Evolutionary conservation across 1,140 invertebrate genomes (phyloP).

Genomic region (Hypothenemus hampei): DNA sequence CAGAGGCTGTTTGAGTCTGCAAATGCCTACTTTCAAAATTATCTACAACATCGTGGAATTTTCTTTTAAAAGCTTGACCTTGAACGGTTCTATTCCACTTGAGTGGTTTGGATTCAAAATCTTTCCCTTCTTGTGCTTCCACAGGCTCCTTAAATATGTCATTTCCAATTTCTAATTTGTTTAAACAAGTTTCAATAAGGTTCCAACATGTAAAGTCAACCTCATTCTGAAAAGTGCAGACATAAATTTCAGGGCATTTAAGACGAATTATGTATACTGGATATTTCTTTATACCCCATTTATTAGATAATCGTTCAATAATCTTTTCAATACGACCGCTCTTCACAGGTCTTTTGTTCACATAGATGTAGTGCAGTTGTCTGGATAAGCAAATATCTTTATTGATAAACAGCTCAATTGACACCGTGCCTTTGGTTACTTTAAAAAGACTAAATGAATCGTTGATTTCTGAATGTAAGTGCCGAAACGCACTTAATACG

Average conservation of each 20-base stretch:
- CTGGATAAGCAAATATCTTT: constrained; percentile 47
- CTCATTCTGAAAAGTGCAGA: constrained; percentile 51
- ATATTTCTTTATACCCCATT: constrained; percentile 45
- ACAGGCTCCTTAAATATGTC: too few relatives aligned
- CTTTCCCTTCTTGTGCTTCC: too few relatives aligned
- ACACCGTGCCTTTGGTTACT: constrained; percentile 49
- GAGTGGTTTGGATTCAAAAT: too few relatives aligned
- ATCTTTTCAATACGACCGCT: constrained; percentile 44
- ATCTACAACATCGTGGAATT: too few relatives aligned
- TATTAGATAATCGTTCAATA: constrained; percentile 1
- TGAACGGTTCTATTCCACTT: too few relatives aligned
- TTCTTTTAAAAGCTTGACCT: too few relatives aligned
- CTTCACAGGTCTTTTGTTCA: constrained; percentile 56
- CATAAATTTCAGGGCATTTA: constrained; percentile 52
- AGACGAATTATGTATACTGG: constrained; percentile 58
- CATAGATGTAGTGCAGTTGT: constrained; percentile 56
- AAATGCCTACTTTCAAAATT: too few relatives aligned
- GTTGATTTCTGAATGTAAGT: constrained; percentile 49
- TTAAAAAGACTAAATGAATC: constrained; percentile 48
- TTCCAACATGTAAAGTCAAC: constrained; percentile 60
- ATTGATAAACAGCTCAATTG: constrained; percentile 52
- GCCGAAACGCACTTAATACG: constrained; percentile 49
- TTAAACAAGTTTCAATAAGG: constrained; percentile 49
- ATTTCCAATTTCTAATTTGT: too few relatives aligned
- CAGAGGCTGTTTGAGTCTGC: too few relatives aligned